Base-by-base conservation (phyloP, 2,113 vertebrate species). In the Cyphomyrus discorhynchus region DNA sequence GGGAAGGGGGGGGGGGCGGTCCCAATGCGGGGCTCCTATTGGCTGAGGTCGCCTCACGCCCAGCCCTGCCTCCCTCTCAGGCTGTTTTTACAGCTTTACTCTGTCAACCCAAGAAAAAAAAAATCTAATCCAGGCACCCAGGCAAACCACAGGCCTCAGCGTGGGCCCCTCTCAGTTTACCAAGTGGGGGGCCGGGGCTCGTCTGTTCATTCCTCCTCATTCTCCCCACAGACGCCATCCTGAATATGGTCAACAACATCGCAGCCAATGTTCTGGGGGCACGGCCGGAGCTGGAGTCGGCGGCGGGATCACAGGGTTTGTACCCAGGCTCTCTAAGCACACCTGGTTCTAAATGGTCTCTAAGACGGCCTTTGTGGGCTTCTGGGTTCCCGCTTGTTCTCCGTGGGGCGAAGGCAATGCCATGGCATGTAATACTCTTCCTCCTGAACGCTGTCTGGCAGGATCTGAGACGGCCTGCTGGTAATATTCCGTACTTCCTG, bases 231-330 rank as follows among this genome's bases (percentile, higher is more conserved):
- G 98, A 99, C 96, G 98, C 98, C 89, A 99, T 99, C 93, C 92
- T 99, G 42, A 99, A 97, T 90, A 99, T 99, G 98, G 98, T 99
- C 87, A 99, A 99, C 94, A 99, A 99, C 93, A 99, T 99, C 92
- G 98, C 98, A 93, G 98, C 98, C 93, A 99, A 99, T 85, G 98
- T 99, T 92, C 97, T 99, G 19, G 98, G 98, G 87, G 97, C 96
- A 80, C 99, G 98, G 94, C 95, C 96, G 52, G 96, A 94, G 89
- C 91, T 93, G 85, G 97, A 97, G 91, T 96, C 96, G 39, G 95
- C 95, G 24, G 56, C 93, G 89, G 94, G 95, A 89, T 90, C 93
- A 31, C 96, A 96, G 97, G 98, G 98, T 99, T 97, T 27, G 62
- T 19, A 9, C 24, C 39, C 47, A 6, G 47, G 13, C 31, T 15